These are phyloP conservation scores for Brachyptera putata DNA, from an alignment of 2,888 invertebrate species.

Conservation along the genomic window DNA sequence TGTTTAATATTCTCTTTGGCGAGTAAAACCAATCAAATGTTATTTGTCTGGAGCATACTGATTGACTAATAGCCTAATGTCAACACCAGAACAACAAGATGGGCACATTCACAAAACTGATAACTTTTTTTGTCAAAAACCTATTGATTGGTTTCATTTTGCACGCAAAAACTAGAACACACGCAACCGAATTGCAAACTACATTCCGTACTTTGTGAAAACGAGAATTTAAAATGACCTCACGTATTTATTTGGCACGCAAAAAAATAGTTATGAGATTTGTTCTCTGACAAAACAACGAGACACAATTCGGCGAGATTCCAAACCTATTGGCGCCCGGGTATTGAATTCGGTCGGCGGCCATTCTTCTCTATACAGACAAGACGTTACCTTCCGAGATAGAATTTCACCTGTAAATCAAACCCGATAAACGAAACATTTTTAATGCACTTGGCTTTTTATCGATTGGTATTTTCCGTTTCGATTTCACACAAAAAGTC, in stretches of 20 bases:
- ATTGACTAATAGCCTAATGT: conserved; percentile 6
- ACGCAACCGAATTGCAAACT: conserved; percentile 1
- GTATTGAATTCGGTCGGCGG: background rate
- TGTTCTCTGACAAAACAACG: conserved; percentile 6
- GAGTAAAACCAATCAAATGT: background rate
- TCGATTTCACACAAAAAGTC: conserved; percentile 9
- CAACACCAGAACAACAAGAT: background rate
- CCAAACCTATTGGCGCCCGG: conserved; percentile 10
- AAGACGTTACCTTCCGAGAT: background rate
- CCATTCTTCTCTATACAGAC: conserved; percentile 2
- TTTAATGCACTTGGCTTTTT: conserved; percentile 11
- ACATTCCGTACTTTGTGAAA: conserved; percentile 2
- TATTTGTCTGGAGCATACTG: background rate
- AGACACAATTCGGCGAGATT: conserved; percentile 9
- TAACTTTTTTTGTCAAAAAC: background rate
- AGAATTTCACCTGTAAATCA: background rate
- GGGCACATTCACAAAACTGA: background rate
- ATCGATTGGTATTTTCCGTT: conserved; percentile 12
- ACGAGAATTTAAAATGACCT: conserved; percentile 1
- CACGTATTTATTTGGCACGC: background rate
- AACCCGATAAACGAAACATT: conserved; percentile 6
- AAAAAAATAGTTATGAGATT: conserved; percentile 19
- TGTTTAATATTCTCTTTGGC: background rate
- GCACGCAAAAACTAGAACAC: background rate
- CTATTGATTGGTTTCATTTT: conserved; percentile 17